Base-by-base conservation (phyloP, 2,888 invertebrate genomes). In the Alsophila aescularia region DNA sequence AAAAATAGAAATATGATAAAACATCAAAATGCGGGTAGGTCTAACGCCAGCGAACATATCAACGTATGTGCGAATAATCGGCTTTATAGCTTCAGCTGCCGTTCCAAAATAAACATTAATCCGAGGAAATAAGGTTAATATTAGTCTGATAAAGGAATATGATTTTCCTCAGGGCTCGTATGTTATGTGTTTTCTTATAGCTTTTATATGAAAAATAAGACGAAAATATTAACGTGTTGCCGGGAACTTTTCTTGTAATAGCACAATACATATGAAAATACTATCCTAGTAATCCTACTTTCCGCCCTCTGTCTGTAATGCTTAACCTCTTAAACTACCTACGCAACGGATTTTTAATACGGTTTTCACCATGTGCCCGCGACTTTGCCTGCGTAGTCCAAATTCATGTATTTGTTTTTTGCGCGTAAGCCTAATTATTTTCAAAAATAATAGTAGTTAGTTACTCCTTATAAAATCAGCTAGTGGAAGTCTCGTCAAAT, bases 21-120 rank as follows among this genome's bases (percentile, higher is more conserved):
- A 60, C 60, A 66, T 62, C 69, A 66, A 72, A 72, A 66, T 61
- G 58, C 67, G 62, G 68, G 69, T 72, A 67, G 64, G 52, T 61
- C 55, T 55, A 56, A 69, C 62, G 58, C 67, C 69, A 66, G 52
- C 65, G 64, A 29, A 69, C 67, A 60, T 66, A 63, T 60, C 65
- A 67, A 66, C 60, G 64, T 60, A 71, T 69, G 70, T 29, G 29
- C 29, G 29, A 29, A 29, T 29, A 29, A 73, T 69, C 61, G 64
- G 45, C 51, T 52, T 41, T 58, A 60, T 8, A 29, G 10, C n/a
- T n/a, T 29, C 4, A 21, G 21, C 6, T 21, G 15, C 14, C 35
- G 2, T 9, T 21, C 12, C 0, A 65, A 58, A 56, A 29, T 15
- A 24, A 39, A 49, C 66, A 52, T 57, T 66, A 49, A 6, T 0